These are phyloP conservation scores for Indicator maculatus DNA, from an alignment of 2,113 vertebrate genomes.

Conservation along the genomic window DNA sequence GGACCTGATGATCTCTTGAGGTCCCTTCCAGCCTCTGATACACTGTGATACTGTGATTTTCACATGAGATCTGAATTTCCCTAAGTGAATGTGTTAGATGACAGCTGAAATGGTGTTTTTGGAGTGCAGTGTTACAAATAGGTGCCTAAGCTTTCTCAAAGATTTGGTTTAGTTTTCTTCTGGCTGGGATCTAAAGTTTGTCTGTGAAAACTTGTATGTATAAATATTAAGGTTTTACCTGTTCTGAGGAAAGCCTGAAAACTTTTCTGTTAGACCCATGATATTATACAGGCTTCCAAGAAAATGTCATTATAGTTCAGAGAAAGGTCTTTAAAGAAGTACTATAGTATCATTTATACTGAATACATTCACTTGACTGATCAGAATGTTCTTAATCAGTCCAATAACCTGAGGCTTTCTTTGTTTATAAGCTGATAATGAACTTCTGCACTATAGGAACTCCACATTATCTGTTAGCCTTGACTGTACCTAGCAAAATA, in stretches of 20 bases:
- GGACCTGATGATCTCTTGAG: too few relatives aligned
- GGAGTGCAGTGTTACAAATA: not conserved
- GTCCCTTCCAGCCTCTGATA: too few relatives aligned
- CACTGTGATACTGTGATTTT: not conserved
- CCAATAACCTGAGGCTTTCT: not conserved
- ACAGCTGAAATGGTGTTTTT: not conserved
- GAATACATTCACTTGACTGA: not conserved
- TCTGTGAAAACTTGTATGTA: not conserved
- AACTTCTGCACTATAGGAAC: not conserved
- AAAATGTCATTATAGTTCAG: not conserved
- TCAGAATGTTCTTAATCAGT: not conserved
- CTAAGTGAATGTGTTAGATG: not conserved
- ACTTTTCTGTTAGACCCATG: not conserved
- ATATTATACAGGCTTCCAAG: not conserved
- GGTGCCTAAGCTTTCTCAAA: not conserved
- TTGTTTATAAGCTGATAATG: not conserved
- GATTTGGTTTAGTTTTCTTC: not conserved
- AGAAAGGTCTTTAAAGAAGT: not conserved
- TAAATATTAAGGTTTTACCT: not conserved
- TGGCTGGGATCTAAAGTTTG: rapidly evolving
- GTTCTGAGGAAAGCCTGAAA: not conserved
- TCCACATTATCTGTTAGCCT: not conserved
- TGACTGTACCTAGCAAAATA: not conserved
- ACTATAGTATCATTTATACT: rapidly evolving
- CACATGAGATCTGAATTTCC: not conserved